Evolutionary conservation across 2,113 vertebrate genomes (phyloP), one percentile per base, ranked within the genome.

Genomic region (human (Homo sapiens)): DNA sequence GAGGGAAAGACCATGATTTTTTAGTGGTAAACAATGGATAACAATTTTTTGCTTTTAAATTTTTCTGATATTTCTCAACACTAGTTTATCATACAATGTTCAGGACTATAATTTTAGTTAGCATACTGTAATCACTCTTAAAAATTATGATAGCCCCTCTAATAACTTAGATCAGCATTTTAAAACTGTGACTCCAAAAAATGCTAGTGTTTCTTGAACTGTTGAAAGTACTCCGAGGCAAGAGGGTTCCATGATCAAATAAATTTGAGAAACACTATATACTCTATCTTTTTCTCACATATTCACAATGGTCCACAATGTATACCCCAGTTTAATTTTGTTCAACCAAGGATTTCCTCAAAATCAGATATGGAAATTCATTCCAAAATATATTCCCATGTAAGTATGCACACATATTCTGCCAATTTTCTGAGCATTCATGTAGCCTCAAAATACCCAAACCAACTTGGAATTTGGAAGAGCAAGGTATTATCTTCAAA

Each of bases 331-430:
- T 55, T 92, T 61, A 96, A 79, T 87, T 79, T 92, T 73, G 6
- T 86, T 94, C 78, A 81, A 87, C 40, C 14, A 97, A 90, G 7
- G 23, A 72, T 87, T 95, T 96, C 43, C 16, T 96, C 50, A 52
- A n/a, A 84, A 64, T 43, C 0, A 96, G 18, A 70, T 92, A 16
- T 84, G 43, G 83, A 52, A 85, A 96, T 57, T 90, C 52, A 75
- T 10, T 9, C 43, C 30, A 83, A 88, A 84, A 66, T 76, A 52
- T 40, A 59, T 66, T 64, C 23, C 16, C 13, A 78, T 92, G 0
- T 73, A 85, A 86, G 14, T 70, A 85, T 25, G 32, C 22, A 76
- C 35, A 27, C 45, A 25, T 45, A 48, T 45, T 68, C 45, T 93
- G 57, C 12, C 17, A 68, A 82, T 96, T 93, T 94, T 85, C 27